Evolutionary conservation across 1,140 invertebrate species (phyloP), one percentile per base, ranked within the genome.

Genomic region (Eufriesea mexicana): DNA sequence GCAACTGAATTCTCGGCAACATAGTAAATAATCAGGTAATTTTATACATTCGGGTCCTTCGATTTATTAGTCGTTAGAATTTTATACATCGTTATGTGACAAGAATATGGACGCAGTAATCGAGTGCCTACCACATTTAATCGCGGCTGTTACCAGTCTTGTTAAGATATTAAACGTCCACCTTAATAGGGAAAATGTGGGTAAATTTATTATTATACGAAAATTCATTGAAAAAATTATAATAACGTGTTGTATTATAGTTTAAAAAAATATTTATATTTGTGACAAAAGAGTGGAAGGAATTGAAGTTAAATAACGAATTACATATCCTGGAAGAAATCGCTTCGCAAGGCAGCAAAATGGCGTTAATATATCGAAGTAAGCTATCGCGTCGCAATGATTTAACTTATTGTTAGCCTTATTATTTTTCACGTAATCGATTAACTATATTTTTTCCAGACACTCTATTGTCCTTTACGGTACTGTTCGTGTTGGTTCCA

Each of bases 131-230:
- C 61, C 75, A 4, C 61, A 55, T 18, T 28, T 67, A 16, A n/a
- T 10, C 0, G 49, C 62, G 5, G 2, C 2, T 18, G 2, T 14
- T 4, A 25, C 20, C 0, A n/a, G 49, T 23, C 9, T 67, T 1
- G 28, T 77, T 18, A 66, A 66, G 45, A 20, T 66, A n/a, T 0
- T 67, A 9, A 77, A 67, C 14, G 2, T 51, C 0, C 0, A 54
- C 54, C 0, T 55, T 14, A 54, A 77, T 9, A 51, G 16, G 25
- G 14, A 77, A n/a, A 77, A 77, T 6, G 75, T 77, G 67, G 8
- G 49, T 23, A 35, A 35, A 45, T 42, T n/a, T 25, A 9, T 23
- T n/a, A 45, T n/a, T 25, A 35, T 49, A 2, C 35, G 35, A 35
- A 4, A 35, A 35, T 35, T 4, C 4, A 4, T 35, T 35, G 4